These are phyloP conservation scores for Tylochromis polylepis DNA, from an alignment of 2,113 vertebrate species.

Conservation along the genomic window DNA sequence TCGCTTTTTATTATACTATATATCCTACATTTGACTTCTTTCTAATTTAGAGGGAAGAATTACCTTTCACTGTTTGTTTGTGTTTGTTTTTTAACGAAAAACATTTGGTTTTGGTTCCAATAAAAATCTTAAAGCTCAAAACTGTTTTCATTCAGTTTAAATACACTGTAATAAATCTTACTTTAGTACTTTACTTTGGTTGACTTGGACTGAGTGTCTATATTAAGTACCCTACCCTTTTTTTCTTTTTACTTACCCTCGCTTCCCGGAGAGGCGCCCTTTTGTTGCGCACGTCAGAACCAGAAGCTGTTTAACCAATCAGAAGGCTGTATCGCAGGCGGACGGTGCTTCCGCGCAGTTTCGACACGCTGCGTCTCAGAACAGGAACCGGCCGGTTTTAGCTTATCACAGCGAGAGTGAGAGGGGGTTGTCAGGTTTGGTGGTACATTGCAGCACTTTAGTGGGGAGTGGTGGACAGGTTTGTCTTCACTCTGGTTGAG, in stretches of 20 bases:
- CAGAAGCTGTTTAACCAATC: not conserved
- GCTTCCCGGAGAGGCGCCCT: not conserved
- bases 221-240: not conserved
- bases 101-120: not conserved
- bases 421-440: not conserved
- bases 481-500: not conserved
- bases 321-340: not conserved
- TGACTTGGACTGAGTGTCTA: too few relatives aligned
- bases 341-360: not conserved
- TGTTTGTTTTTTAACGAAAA: too few relatives aligned
- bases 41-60: not conserved
- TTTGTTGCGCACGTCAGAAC: not conserved
- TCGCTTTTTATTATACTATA: not conserved
- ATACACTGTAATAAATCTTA: not conserved
- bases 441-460: accelerated
- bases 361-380: not conserved
- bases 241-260: too few relatives aligned
- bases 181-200: too few relatives aligned
- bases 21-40: not conserved
- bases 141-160: not conserved
- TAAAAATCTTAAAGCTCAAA: not conserved
- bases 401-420: not conserved
- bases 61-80: not conserved
- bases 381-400: constrained; percentile 14
- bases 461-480: not conserved